phyloP scores from a whole-genome alignment of 1,140 invertebrate species.

The Atta cephalotes region DNA sequence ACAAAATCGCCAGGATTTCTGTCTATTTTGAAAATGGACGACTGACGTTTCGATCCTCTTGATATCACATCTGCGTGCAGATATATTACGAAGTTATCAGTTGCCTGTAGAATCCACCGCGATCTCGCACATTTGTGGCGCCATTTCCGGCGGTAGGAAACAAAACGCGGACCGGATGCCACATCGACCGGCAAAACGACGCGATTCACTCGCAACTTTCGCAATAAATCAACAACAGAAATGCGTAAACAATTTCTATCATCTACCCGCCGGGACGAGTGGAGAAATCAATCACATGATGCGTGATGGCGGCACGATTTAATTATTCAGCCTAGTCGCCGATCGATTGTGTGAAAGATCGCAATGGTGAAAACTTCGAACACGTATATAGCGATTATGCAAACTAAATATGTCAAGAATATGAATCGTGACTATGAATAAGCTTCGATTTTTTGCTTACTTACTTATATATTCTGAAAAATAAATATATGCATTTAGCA shows the following conservation, averaged over 20 bases:
- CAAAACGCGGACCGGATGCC: constrained; percentile 1
- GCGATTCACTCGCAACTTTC: constrained; percentile 46
- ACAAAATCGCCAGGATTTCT: constrained; percentile 2
- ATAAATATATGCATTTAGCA: too few species aligned
- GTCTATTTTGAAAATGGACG: constrained; percentile 13
- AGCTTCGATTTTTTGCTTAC: too few species aligned
- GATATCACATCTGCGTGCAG: constrained; percentile 50
- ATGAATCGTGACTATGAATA: not conserved
- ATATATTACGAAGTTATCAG: constrained; percentile 54
- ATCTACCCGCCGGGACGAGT: not conserved
- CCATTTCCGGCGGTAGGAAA: constrained; percentile 42
- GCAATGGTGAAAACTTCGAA: not conserved
- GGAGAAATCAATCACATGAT: constrained; percentile 41
- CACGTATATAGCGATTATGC: not conserved
- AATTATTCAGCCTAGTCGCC: constrained; percentile 13
- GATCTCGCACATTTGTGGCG: constrained; percentile 40
- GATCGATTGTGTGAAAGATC: constrained; percentile 19
- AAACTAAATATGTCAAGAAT: too few species aligned
- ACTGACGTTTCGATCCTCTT: constrained; percentile 2
- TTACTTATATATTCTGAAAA: too few species aligned
- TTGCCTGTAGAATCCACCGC: constrained; percentile 41
- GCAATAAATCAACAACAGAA: constrained; percentile 54
- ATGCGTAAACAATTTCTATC: constrained; percentile 60
- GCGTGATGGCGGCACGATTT: constrained; percentile 13
- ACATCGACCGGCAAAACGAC: constrained; percentile 18